Conservation (phyloP, 2,797 vertebrate genomes). For the Clarias fuscus region DNA sequence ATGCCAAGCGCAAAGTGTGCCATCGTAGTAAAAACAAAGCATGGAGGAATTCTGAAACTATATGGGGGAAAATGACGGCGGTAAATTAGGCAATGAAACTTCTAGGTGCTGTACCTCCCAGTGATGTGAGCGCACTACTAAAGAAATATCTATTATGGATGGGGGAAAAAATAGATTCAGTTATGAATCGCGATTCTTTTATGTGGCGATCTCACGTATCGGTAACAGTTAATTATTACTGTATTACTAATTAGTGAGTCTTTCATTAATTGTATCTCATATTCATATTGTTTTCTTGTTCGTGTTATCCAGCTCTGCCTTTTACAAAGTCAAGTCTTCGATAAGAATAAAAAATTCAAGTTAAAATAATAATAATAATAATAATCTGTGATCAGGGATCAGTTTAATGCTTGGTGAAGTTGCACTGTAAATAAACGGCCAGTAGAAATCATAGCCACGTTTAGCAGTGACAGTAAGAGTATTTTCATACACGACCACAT, state of each 20-base stretch:
- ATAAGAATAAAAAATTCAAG: too few relatives aligned
- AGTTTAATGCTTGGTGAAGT: too few relatives aligned
- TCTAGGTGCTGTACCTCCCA: not conserved
- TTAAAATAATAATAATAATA: too few relatives aligned
- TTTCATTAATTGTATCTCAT: not conserved
- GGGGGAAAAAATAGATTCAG: too few relatives aligned
- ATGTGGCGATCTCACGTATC: too few relatives aligned
- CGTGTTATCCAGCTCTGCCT: not conserved
- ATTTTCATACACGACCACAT: too few relatives aligned
- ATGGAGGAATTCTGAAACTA: constrained; percentile 26
- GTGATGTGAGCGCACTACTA: not conserved
- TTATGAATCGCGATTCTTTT: too few relatives aligned
- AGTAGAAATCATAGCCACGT: too few relatives aligned
- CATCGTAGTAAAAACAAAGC: constrained; percentile 52
- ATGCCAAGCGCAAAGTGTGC: constrained; percentile 44
- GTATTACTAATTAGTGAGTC: not conserved
- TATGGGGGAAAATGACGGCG: constrained; percentile 4
- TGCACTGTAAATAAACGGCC: too few relatives aligned
- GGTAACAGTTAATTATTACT: not conserved
- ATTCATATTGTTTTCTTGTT: not conserved
- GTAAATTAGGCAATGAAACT: not conserved
- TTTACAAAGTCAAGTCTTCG: not conserved
- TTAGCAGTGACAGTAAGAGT: too few relatives aligned
- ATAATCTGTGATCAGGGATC: too few relatives aligned
- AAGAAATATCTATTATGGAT: too few relatives aligned